Conservation (phyloP, 2,797 vertebrate genomes). For the Leptatherina wallacei region DNA sequence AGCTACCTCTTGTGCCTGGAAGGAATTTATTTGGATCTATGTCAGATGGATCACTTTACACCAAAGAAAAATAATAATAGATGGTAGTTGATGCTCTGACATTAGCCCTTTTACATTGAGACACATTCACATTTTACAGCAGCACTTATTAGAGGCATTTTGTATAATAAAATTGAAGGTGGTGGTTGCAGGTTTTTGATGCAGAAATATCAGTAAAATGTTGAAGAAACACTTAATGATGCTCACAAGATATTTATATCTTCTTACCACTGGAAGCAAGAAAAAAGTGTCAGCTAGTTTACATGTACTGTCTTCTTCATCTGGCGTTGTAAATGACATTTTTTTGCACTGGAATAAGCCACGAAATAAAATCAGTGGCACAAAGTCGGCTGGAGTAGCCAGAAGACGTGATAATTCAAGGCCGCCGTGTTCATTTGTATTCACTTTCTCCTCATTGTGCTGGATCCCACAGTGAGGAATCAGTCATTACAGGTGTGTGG, state of each 20-base stretch:
- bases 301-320: neutral
- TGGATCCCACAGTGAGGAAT: conserved; percentile 16
- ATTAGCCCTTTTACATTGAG: conserved; percentile 15
- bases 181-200: neutral
- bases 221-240: neutral
- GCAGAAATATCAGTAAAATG: conserved; percentile 2
- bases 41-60: conserved; percentile 69
- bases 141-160: conserved; percentile 7
- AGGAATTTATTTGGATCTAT: conserved; percentile 60
- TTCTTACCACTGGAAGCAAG: neutral
- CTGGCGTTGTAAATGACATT: neutral
- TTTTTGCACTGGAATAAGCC: conserved; percentile 17
- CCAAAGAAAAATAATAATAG: conserved; percentile 76
- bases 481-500: conserved; percentile 7
- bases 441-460: conserved; percentile 6
- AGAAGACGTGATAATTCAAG: conserved; percentile 22
- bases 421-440: neutral
- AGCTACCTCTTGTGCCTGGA: conserved; percentile 74
- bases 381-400: conserved; percentile 1
- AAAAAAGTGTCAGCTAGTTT: neutral
- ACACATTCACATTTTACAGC: conserved; percentile 16
- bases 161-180: conserved; percentile 12
- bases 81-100: conserved; percentile 17
- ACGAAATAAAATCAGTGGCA: neutral
- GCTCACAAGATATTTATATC: neutral